Evolutionary conservation across 2,888 invertebrate species (phyloP).

Genomic region (Geophilus truncorum): DNA sequence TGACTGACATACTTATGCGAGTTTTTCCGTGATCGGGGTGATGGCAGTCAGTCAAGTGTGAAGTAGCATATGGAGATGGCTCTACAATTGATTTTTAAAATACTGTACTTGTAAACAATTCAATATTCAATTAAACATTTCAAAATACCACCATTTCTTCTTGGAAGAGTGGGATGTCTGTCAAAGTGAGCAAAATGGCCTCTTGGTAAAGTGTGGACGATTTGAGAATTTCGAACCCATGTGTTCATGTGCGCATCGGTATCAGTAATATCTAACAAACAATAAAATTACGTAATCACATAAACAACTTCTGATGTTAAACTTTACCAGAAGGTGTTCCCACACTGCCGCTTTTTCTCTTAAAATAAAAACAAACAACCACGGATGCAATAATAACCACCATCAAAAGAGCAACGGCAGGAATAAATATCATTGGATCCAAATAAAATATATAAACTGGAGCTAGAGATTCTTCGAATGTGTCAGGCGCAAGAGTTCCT

Average conservation of each 20-base stretch:
- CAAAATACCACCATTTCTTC: not conserved
- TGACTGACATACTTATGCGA: not conserved
- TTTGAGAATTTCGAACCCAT: not conserved
- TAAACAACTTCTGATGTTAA: not conserved
- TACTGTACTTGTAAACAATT: no score
- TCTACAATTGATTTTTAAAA: not conserved
- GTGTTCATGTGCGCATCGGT: not conserved
- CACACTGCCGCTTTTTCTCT: not conserved
- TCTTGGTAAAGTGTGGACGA: not conserved
- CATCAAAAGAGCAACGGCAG: not conserved
- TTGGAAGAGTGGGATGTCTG: not conserved
- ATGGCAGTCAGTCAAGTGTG: not conserved
- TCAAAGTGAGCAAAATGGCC: not conserved
- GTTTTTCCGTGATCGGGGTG: not conserved
- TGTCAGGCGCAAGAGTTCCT: not conserved
- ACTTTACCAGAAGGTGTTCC: not conserved
- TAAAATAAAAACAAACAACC: not conserved
- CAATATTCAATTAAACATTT: not conserved
- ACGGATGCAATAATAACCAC: constrained; percentile 1
- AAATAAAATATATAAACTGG: not conserved
- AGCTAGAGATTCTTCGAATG: not conserved
- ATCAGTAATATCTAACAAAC: not conserved
- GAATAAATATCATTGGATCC: not conserved
- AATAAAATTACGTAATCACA: not conserved
- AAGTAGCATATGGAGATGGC: no score